A percentile compares a stretch with the other conserved stretches of the same genome.
Conservation (phyloP, 2,113 vertebrate species). For the Pygoscelis adeliae region DNA sequence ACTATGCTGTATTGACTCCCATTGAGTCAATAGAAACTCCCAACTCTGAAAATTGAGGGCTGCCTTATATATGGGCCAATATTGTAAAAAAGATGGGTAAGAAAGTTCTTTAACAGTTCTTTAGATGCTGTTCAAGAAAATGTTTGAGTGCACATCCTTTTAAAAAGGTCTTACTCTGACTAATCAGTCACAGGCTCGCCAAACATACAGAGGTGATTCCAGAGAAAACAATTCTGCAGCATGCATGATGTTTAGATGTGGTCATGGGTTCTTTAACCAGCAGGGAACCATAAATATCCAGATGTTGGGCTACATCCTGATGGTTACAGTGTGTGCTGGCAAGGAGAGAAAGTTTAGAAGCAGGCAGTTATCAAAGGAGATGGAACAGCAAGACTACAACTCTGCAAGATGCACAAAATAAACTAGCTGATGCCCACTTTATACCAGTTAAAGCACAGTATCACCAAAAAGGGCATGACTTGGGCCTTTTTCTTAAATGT, state of each 20-base stretch:
- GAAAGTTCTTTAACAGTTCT: background rate
- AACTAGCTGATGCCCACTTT: background rate
- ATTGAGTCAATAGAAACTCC: too few species aligned
- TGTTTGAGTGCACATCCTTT: background rate
- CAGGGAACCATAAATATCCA: constrained; percentile 47
- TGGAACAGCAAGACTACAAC: background rate
- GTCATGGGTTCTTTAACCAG: constrained; percentile 7
- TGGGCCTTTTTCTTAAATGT: background rate
- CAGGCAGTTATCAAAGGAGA: background rate
- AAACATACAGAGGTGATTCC: constrained; percentile 20
- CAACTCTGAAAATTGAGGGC: background rate
- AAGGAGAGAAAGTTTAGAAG: background rate
- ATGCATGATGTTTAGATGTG: background rate
- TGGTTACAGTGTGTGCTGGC: constrained; percentile 41
- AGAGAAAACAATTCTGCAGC: background rate
- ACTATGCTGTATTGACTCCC: background rate
- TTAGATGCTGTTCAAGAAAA: background rate
- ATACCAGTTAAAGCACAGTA: background rate
- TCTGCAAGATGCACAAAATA: background rate
- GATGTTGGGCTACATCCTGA: constrained; percentile 35
- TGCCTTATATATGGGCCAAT: background rate
- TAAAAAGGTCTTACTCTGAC: background rate
- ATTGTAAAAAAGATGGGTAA: background rate
- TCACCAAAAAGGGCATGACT: background rate
- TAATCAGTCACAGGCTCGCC: background rate